Evolutionary conservation across 35 echinoderm and acorn worm genomes (phyloP), one percentile per base, ranked within the genome.

Genomic region (Heliocidaris tuberculata): DNA sequence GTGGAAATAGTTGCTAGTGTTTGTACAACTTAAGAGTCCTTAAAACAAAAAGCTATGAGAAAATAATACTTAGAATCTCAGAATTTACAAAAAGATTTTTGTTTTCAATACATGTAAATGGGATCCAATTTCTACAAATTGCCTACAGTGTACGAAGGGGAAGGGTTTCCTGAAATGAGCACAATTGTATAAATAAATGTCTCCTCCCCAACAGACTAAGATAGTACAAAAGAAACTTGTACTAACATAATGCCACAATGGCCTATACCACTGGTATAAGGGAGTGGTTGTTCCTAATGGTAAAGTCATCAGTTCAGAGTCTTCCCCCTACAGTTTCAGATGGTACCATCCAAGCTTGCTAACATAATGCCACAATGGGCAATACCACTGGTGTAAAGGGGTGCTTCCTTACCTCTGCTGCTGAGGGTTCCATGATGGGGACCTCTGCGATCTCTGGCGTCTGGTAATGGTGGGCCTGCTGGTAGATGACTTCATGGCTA

Each of bases 361-460:
- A 90, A 30, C 27, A 49, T 31, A 91, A 91, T 91, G 89, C 27
- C 31, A 24, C 31, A n/a, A 32, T 93, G 31, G 91, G 21, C 29
- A 17, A 59, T 93, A 93, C 29, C 65, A 78, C 65, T 78, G 8
- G 19, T 27, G 27, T 12, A 50, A 52, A 27, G 50, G 47, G 47
- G 50, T 56, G 31, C 30, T 48, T 49, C 17, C 50, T 93, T 93
- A 93, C 91, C 91, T 93, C 91, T 49, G 91, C 91, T 93, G 91
- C 12, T 59, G 91, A 93, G 50, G 91, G 91, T 59, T 93, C 91
- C 91, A 93, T 93, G 50, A 93, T 93, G 9, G 91, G 91, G 6
- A 93, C 48, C 29, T 93, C 91, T 59, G 48, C 50, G 5, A 93
- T 93, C 49, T 93, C 91, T n/a, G 48, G 91, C 12, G 91, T 21